A percentile compares a stretch with the other conserved stretches of the same genome.
Evolutionary conservation across 2,888 invertebrate genomes (phyloP).

Genomic region (Alitta virens): DNA sequence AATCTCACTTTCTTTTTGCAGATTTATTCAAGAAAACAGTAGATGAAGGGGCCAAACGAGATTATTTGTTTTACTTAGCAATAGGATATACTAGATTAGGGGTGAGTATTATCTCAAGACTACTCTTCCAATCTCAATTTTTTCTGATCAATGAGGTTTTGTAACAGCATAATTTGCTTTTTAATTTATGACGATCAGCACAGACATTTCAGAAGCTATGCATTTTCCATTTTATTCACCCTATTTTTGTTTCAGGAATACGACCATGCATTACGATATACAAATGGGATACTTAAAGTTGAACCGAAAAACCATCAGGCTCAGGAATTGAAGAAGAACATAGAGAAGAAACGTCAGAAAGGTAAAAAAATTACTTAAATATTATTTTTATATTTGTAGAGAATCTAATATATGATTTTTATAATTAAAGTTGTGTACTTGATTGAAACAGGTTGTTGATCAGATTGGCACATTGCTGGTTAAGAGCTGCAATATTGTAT

Average conservation of each 20-base stretch:
- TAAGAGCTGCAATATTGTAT: no score
- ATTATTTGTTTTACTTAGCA: slow-evolving; percentile 93
- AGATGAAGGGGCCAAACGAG: slow-evolving; percentile 75
- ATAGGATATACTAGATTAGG: slow-evolving; percentile 90
- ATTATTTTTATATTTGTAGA: no score
- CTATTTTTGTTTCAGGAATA: slow-evolving; percentile 67
- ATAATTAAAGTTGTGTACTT: no score
- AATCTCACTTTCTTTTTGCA: slow-evolving; percentile 31
- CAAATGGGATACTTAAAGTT: slow-evolving; percentile 75
- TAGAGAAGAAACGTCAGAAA: slow-evolving; percentile 87
- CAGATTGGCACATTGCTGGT: no score
- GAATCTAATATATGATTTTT: no score
- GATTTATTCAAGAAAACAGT: slow-evolving; percentile 60
- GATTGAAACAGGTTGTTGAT: no score
- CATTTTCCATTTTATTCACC: no score
- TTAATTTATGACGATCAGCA: no score
- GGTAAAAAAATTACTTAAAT: slow-evolving; percentile 58
- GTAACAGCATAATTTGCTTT: not conserved
- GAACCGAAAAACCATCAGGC: slow-evolving; percentile 90
- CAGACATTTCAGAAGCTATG: no score
- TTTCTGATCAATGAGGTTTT: not conserved
- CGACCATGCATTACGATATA: slow-evolving; percentile 77
- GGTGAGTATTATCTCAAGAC: slow-evolving; percentile 60
- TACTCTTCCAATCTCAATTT: no score
- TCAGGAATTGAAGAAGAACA: slow-evolving; percentile 72